A percentile compares a stretch with the other conserved stretches of the same genome.
These are phyloP conservation scores for Alloplasta piceator DNA, from an alignment of 2,888 invertebrate species.

Conservation along the genomic window DNA sequence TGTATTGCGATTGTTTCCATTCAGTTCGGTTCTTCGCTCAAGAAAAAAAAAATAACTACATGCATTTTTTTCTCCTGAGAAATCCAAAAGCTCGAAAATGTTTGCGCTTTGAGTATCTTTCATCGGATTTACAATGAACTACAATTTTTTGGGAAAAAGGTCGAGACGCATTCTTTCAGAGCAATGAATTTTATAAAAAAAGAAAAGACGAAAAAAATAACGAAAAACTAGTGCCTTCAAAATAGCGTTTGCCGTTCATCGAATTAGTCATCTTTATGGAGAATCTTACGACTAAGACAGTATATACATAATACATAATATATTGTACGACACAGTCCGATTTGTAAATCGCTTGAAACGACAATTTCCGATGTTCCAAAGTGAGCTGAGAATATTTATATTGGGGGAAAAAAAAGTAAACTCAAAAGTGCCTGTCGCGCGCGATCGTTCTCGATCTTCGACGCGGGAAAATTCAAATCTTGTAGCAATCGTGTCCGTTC, in stretches of 20 bases:
- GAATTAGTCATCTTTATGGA: slow-evolving; percentile 50
- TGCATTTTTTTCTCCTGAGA: slow-evolving; percentile 18
- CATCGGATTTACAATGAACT: too few relatives aligned
- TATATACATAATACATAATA: neutral
- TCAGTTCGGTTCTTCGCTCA: neutral
- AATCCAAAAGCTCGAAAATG: neutral
- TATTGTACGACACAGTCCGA: neutral
- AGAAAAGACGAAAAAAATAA: neutral
- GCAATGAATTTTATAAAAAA: slow-evolving; percentile 30
- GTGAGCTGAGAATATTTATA: slow-evolving; percentile 36
- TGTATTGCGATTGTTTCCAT: slow-evolving; percentile 40
- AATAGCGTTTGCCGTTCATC: slow-evolving; percentile 59
- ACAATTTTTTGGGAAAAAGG: neutral
- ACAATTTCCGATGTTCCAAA: slow-evolving; percentile 26
- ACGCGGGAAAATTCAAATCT: neutral
- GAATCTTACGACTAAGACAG: slow-evolving; percentile 30
- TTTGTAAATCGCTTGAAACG: slow-evolving; percentile 18
- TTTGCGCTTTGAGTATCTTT: slow-evolving; percentile 26
- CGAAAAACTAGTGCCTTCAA: slow-evolving; percentile 61
- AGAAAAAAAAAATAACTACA: slow-evolving; percentile 16
- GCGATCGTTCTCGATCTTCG: slow-evolving; percentile 49
- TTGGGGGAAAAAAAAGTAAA: slow-evolving; percentile 23
- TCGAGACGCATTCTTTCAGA: neutral
- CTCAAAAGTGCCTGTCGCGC: slow-evolving; percentile 63
- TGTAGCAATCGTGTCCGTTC: neutral